phyloP scores from a whole-genome alignment of 2,888 invertebrate genomes.

The Camponotus fellah region DNA sequence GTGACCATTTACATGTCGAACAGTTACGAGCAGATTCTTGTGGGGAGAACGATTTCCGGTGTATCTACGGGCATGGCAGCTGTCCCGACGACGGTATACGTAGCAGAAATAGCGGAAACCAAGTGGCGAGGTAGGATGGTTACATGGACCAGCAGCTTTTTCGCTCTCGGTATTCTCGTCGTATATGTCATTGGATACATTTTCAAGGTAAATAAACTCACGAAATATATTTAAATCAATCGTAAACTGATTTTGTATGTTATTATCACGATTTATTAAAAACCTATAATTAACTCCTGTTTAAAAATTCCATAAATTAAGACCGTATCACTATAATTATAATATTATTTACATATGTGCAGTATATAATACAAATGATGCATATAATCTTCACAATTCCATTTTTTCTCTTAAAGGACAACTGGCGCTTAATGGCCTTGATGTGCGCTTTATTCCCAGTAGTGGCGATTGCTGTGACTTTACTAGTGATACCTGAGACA shows the following conservation, averaged over 20 bases:
- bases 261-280: neutral
- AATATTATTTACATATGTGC: too few species aligned
- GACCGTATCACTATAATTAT: neutral
- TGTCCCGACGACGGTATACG: constrained; percentile 87
- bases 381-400: neutral
- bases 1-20: constrained; percentile 85
- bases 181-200: constrained; percentile 87
- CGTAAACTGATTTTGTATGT: neutral
- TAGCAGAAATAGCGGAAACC: constrained; percentile 87
- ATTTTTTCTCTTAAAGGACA: constrained; percentile 82
- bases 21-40: constrained; percentile 84
- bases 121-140: constrained; percentile 87
- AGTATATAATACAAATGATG: neutral
- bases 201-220: constrained; percentile 83
- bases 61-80: constrained; percentile 87
- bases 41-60: constrained; percentile 86
- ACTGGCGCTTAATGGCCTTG: constrained; percentile 86
- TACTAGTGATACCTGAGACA: constrained; percentile 87
- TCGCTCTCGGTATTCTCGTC: constrained; percentile 87
- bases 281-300: neutral
- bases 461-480: constrained; percentile 83
- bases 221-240: neutral
- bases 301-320: neutral
- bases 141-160: constrained; percentile 87
- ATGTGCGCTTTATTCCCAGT: constrained; percentile 86